Base-by-base conservation (phyloP, 23 tunicate species). In the Styela clava region DNA sequence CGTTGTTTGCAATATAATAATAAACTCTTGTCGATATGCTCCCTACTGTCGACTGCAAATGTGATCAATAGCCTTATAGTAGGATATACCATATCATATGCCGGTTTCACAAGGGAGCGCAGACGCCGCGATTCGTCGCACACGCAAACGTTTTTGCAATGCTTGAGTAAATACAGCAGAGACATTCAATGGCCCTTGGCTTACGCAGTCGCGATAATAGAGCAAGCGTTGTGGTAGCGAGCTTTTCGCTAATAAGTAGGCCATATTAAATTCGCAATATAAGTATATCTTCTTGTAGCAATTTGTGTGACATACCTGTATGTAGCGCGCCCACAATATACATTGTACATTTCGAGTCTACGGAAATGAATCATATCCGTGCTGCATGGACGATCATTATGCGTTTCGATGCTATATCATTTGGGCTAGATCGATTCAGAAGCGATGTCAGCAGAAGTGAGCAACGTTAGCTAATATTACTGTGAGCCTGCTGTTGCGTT, bases 341-440 rank as follows among this genome's bases (percentile, higher is more conserved):
- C 22, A 67, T 19, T 67, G n/a, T 67, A 27, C 31, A 67, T 67
- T 67, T 67, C 31, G 31, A 67, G 71, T 67, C 71, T 67, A 67
- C 71, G 71, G 71, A 67, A 25, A 67, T 67, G 71, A 67, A 18
- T 67, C 71, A 67, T 67, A 1, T 67, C 71, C 71, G 71, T 67
- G 31, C 31, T 29, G 31, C 71, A 29, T 67, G 22, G 22, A 25
- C 71, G 71, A 67, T 67, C 71, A 25, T 27, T 67, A 29, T 44
- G 12, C 56, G 12, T 12, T 7, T 44, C 56, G 56, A 44, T 44
- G 56, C 56, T 7, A 44, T 44, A 44, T 44, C 56, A 44, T 44
- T 44, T 12, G 56, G 12, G 56, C 56, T 44, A 44, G 9, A 44
- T 44, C 7, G 56, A n/a, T n/a, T n/a, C n/a, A n/a, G n/a, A n/a